Base-by-base conservation (phyloP, 1,140 invertebrate species). In the Euura lappo region DNA sequence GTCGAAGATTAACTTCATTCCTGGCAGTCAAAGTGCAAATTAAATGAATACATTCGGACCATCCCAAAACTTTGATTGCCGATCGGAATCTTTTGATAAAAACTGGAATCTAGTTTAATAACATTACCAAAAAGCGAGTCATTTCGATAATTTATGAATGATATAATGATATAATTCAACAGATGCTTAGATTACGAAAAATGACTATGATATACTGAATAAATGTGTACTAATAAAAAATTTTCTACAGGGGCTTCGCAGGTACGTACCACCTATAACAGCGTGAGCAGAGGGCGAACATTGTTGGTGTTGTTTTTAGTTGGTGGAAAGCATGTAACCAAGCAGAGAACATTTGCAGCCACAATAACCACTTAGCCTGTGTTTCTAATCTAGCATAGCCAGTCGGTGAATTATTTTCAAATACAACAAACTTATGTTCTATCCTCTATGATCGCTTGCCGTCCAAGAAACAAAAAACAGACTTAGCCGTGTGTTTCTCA, bases 281-380 rank as follows among this genome's bases (percentile, higher is more conserved):
- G 80, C 83, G 80, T 77, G 78, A 80, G 78, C 79, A 81, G 78
- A 83, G 80, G 80, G 79, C 79, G 82, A 84, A 80, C 81, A 84
- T 83, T 79, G 80, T 82, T 84, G 80, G 77, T 83, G 80, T 82
- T 81, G 82, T 85, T 80, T 79, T 79, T 83, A 82, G 80, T 85
- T 84, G 83, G 78, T 83, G 81, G 81, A 81, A 85, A 85, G 83
- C 83, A 85, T 85, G 83, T 85, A 84, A 85, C 75, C 80, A 85
- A 85, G 83, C 83, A 85, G 79, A 85, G 78, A 85, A 84, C 77
- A 83, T 81, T 83, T 81, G 82, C 83, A 83, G 80, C 81, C 83
- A 85, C 80, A 83, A 81, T 84, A 11, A 60, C 51, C 51, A 60
- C 51, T 60, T 83, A 84, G 76, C 79, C 78, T 78, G 79, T 82